Conservation (phyloP, 1,140 invertebrate genomes). For the Apocrypta bakeri region DNA sequence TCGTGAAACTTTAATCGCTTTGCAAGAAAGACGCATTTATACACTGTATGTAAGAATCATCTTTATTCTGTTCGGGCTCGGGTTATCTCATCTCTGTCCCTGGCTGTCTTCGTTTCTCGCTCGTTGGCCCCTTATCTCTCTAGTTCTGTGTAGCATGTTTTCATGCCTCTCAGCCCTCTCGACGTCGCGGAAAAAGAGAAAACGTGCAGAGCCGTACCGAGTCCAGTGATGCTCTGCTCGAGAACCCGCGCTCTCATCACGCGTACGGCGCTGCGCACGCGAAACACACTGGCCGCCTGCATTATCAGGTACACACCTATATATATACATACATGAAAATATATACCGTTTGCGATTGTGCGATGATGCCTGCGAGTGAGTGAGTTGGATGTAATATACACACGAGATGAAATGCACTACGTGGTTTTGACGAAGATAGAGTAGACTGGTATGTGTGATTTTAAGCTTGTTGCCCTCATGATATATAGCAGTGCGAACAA, state of each 20-base stretch:
- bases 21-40: neutral
- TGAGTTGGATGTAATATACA: neutral
- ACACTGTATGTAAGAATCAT: neutral
- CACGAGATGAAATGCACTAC: neutral
- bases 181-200: neutral
- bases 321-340: neutral
- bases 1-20: neutral
- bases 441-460: neutral
- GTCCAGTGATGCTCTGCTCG: slow-evolving; percentile 62
- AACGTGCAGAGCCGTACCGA: slow-evolving; percentile 32
- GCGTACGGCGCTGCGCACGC: slow-evolving; percentile 52
- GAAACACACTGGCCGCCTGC: slow-evolving; percentile 50
- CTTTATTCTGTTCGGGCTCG: neutral
- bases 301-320: slow-evolving; percentile 58
- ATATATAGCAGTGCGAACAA: too few species aligned
- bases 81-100: neutral
- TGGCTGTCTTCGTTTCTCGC: neutral
- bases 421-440: neutral
- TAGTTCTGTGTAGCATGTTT: neutral
- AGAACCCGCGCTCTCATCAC: slow-evolving; percentile 38
- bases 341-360: neutral
- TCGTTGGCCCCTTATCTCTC: neutral
- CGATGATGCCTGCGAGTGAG: neutral
- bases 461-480: neutral
- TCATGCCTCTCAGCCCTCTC: neutral